Percentiles rank a stretch among this genome's conserved stretches.
phyloP scores from a whole-genome alignment of 2,888 invertebrate species.

The Drosophila sordidapex region DNA sequence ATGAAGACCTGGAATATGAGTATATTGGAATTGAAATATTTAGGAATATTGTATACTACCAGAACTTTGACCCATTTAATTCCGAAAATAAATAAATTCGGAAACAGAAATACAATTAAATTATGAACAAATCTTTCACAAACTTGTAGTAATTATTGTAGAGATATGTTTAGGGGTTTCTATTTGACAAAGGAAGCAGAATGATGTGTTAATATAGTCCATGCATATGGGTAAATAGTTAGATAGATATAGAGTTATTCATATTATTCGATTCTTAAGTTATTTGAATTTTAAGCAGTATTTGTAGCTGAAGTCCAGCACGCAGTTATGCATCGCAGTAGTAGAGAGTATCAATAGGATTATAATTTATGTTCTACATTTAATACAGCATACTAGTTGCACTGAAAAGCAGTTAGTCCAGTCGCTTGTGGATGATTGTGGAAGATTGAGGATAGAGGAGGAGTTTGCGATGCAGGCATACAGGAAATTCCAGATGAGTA shows the following conservation, averaged over 20 bases:
- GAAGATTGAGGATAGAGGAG: neutral
- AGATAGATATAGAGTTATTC: neutral
- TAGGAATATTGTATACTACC: neutral
- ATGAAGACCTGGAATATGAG: neutral
- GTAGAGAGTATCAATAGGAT: neutral
- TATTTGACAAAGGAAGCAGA: neutral
- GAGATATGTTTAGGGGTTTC: neutral
- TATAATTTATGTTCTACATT: neutral
- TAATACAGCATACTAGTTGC: neutral
- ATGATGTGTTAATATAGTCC: neutral
- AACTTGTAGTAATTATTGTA: neutral
- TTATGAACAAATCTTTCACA: neutral
- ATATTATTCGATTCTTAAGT: neutral
- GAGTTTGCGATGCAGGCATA: slow-evolving; percentile 10
- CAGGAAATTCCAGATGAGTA: slow-evolving; percentile 71
- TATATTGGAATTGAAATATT: neutral
- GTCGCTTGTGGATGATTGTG: neutral
- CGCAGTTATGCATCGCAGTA: neutral
- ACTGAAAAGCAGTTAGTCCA: neutral
- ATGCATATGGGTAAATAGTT: neutral
- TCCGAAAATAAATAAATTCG: neutral
- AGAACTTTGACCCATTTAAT: neutral
- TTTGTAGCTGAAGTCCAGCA: neutral
- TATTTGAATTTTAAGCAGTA: neutral
- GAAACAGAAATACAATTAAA: neutral